Conservation (phyloP, 2,888 invertebrate species). For the Cryptus armator region DNA sequence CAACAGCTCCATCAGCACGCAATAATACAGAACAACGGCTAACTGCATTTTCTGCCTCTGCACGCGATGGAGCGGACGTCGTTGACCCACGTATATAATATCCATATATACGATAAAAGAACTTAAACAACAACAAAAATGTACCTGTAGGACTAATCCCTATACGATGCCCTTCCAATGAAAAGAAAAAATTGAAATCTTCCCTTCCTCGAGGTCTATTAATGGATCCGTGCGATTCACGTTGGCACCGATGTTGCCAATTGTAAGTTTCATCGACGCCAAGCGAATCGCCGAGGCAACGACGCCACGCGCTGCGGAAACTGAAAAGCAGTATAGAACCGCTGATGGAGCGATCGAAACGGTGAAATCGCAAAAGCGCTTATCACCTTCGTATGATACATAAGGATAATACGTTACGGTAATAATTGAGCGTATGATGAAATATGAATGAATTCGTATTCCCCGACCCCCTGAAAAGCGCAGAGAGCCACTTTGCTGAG, state of each 20-base stretch:
- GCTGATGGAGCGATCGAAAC: conserved; percentile 64
- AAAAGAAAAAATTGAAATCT: conserved; percentile 20
- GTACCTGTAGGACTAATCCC: conserved; percentile 38
- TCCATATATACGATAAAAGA: background rate
- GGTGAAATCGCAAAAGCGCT: background rate
- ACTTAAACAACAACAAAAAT: conserved; percentile 1
- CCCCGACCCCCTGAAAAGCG: background rate
- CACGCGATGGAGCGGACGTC: conserved; percentile 76
- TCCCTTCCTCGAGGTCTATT: conserved; percentile 13
- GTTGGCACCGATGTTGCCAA: background rate
- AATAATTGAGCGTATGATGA: conserved; percentile 16
- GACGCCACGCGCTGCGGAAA: conserved; percentile 58
- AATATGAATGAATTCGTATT: conserved; percentile 14
- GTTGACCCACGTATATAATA: conserved; percentile 59
- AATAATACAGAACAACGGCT: conserved; percentile 80
- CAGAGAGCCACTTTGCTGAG: conserved; percentile 60
- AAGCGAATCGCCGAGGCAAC: conserved; percentile 43
- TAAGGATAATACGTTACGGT: background rate
- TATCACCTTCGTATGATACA: background rate
- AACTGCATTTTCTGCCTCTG: conserved; percentile 81
- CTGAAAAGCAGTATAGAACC: conserved; percentile 50
- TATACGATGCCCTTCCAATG: conserved; percentile 3
- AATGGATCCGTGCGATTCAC: conserved; percentile 28
- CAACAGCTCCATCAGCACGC: conserved; percentile 76
- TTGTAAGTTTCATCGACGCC: conserved; percentile 19